Evolutionary conservation across 2,113 vertebrate genomes (phyloP).

Genomic region (Cyphomyrus plagiostoma): DNA sequence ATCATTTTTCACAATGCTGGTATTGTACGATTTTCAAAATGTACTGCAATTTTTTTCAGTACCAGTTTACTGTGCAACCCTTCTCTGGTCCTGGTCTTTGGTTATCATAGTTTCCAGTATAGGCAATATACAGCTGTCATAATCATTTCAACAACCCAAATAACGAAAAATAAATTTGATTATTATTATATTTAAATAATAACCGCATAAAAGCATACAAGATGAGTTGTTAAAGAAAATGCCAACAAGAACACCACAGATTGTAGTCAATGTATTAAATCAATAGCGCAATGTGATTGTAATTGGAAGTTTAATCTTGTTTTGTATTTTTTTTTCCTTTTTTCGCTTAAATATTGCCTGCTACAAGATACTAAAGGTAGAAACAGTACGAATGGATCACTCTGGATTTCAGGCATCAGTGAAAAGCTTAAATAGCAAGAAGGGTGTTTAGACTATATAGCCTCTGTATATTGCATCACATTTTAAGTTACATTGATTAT

Average conservation of each 20-base stretch:
- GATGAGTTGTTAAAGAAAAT: not conserved
- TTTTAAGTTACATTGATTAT: not conserved
- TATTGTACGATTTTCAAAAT: not conserved
- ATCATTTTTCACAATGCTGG: not conserved
- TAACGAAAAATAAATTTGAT: not conserved
- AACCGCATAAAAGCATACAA: not conserved
- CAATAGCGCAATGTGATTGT: not conserved
- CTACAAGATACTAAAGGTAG: not conserved
- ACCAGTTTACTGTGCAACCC: not conserved
- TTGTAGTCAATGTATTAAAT: not conserved
- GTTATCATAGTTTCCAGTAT: not conserved
- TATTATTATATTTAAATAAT: not conserved
- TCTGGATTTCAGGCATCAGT: not conserved
- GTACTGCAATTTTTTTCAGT: not conserved
- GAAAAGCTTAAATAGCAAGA: not conserved
- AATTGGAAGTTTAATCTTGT: not conserved
- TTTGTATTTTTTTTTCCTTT: not conserved
- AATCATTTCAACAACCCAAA: not conserved
- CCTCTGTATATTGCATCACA: not conserved
- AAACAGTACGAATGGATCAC: not conserved
- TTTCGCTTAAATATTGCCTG: not conserved
- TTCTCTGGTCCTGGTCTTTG: not conserved
- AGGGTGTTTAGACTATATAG: not conserved
- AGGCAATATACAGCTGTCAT: not conserved
- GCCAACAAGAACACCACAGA: not conserved